Base-by-base conservation (phyloP, 1,140 invertebrate species). In the Dreissena polymorpha region DNA sequence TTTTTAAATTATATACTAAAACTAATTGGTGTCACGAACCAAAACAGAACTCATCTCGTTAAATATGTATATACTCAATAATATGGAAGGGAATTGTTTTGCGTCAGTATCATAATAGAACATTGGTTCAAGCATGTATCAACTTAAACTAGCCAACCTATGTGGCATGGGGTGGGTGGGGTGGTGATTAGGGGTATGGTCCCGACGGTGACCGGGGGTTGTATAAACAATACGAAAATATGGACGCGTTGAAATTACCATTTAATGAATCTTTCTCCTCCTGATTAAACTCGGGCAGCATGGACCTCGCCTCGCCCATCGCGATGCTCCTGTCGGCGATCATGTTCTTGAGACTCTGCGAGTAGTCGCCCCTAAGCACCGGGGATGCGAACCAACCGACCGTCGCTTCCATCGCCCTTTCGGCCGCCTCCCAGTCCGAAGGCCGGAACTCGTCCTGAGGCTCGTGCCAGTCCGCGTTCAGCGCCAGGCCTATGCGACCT, bases 331-430 rank as follows among this genome's bases (percentile, higher is more conserved):
- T 70, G n/a, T 75, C 53, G 16, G 23, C 76, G 3, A 87, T 53
- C 14, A 39, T 53, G 8, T 74, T n/a, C 63, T 83, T 88, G 80
- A 88, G 85, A 0, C 91, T 71, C 16, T 79, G 72, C 10, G 92
- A 91, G 75, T 92, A 92, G 67, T 89, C 88, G 55, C 88, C 91
- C 53, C 89, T 85, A 49, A 75, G 86, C 57, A 91, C 87, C 12
- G 90, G 88, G 78, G 87, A 68, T 5, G 87, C 89, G 77, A 89
- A 91, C 90, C 89, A 91, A 13, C 90, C 89, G n/a, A 86, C 51
- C n/a, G 76, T 75, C 51, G 88, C 90, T 51, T 89, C 60, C 71
- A 87, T 73, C 0, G 84, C 84, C 27, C 71, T 29, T 23, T 86
- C 86, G 7, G 84, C 73, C 12, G 87, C 86, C 23, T 69, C 75